Evolutionary conservation across 2,113 vertebrate species (phyloP).

Genomic region (Cyanocitta stelleri): DNA sequence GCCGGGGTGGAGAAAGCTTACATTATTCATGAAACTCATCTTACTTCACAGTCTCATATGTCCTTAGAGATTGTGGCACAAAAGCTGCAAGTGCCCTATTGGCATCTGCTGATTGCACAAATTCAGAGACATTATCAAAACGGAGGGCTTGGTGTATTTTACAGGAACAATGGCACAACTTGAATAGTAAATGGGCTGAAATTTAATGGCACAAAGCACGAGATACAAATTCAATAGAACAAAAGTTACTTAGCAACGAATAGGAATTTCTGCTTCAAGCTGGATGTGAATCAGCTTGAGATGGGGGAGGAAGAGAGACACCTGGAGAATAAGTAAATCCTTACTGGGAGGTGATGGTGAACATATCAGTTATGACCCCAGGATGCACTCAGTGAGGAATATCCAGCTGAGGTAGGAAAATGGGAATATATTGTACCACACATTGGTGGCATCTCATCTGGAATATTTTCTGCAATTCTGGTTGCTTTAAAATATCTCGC

Average conservation of each 20-base stretch:
- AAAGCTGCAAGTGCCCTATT: background rate
- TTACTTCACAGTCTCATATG: background rate
- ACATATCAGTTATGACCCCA: background rate
- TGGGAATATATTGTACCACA: background rate
- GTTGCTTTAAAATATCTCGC: background rate
- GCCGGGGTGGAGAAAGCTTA: background rate
- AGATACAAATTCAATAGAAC: background rate
- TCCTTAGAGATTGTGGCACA: background rate
- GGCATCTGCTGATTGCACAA: background rate
- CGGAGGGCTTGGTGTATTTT: background rate
- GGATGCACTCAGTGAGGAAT: background rate
- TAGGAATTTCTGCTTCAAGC: conserved; percentile 13
- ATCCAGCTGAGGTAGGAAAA: background rate
- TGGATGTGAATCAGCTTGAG: background rate
- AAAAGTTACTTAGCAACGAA: conserved; percentile 50
- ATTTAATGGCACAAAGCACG: background rate
- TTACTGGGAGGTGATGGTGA: background rate
- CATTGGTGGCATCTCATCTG: background rate
- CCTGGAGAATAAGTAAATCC: background rate
- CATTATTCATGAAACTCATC: background rate
- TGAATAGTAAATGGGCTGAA: background rate
- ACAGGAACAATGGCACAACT: background rate
- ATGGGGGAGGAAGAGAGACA: background rate
- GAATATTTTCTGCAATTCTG: background rate
- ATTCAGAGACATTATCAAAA: background rate